Evolutionary conservation across 1,140 invertebrate species (phyloP), one percentile per base, ranked within the genome.

Genomic region (Drosophila kepulauana): DNA sequence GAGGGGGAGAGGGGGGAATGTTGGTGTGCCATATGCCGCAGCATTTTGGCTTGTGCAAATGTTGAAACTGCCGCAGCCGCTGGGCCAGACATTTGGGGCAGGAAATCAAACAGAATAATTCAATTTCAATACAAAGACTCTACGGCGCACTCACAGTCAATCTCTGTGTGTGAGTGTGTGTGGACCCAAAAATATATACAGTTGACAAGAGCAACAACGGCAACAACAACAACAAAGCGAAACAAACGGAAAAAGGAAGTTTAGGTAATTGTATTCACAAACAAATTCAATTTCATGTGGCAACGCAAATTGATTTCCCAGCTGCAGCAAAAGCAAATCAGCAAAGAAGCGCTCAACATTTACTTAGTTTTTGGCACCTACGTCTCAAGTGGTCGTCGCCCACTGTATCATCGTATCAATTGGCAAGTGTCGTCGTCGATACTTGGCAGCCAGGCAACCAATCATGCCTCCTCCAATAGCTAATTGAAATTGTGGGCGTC

Each of bases 61-160:
- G 75, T 73, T 68, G 7, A 10, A 38, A 10, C 35, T 38, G 57
- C 68, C 69, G 41, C 46, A 33, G 56, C 28, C 30, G 33, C 62
- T 72, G 74, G 38, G 38, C 25, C 16, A 69, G 72, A 57, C 56
- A 64, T 65, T 30, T 30, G 51, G 62, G 51, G 43, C 75, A 81
- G 88, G 82, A 91, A 91, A 91, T 91, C 82, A 91, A 91, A 91
- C 88, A 84, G 80, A 91, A 91, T 91, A 91, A 91, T 91, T 91
- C 88, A 87, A 87, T 91, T 91, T 84, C 78, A 79, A 84, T 89
- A 81, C 86, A 89, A 89, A 79, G 81, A 81, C 78, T 30, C 30
- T 1, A 15, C 30, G 1, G 38, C 30, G 49, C 78, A 78, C 67
- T 76, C 76, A 66, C 73, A 70, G 51, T 15, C 75, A 72, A 56